Percentiles rank a stretch among this genome's conserved stretches.
These are phyloP conservation scores for Salmo trutta DNA, from an alignment of 2,797 vertebrate genomes.

Conservation along the genomic window DNA sequence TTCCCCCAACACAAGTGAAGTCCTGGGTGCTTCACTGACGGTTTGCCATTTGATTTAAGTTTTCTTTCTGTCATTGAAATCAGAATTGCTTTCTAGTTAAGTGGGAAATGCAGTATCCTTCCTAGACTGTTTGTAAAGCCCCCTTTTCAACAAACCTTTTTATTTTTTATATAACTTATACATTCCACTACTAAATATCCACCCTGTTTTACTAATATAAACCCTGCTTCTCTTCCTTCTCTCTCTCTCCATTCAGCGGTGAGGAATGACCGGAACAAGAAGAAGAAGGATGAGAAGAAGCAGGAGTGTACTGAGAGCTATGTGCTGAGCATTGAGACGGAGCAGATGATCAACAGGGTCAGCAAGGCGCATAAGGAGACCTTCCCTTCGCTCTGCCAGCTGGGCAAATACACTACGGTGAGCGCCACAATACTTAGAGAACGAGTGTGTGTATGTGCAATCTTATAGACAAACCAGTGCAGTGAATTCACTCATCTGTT, in stretches of 20 bases:
- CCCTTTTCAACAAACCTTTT: background rate
- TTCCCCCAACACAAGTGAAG: background rate
- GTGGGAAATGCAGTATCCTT: background rate
- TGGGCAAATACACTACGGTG: slow-evolving; percentile 99
- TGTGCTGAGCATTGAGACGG: slow-evolving; percentile 89
- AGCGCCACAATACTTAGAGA: slow-evolving; percentile 36
- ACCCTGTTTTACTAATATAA: background rate
- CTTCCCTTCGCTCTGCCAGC: slow-evolving; percentile 96
- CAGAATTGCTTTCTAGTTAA: no score
- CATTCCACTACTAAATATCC: background rate
- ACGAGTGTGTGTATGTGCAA: background rate
- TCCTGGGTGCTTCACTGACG: background rate
- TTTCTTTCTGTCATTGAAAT: background rate
- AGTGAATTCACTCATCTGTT: background rate
- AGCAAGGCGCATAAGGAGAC: slow-evolving; percentile 97
- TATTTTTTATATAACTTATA: no score
- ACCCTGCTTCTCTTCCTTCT: background rate
- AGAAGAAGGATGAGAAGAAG: slow-evolving; percentile 96
- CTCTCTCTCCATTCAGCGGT: slow-evolving; percentile 77
- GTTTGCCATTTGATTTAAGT: background rate
- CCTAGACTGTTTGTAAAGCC: background rate
- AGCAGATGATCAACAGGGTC: slow-evolving; percentile 95
- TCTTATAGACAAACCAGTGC: background rate
- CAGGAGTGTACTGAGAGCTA: slow-evolving; percentile 91
- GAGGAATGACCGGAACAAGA: slow-evolving; percentile 97